Evolutionary conservation across 2,797 vertebrate species (phyloP).

Genomic region (Lepidocolaptes lacrymiger): DNA sequence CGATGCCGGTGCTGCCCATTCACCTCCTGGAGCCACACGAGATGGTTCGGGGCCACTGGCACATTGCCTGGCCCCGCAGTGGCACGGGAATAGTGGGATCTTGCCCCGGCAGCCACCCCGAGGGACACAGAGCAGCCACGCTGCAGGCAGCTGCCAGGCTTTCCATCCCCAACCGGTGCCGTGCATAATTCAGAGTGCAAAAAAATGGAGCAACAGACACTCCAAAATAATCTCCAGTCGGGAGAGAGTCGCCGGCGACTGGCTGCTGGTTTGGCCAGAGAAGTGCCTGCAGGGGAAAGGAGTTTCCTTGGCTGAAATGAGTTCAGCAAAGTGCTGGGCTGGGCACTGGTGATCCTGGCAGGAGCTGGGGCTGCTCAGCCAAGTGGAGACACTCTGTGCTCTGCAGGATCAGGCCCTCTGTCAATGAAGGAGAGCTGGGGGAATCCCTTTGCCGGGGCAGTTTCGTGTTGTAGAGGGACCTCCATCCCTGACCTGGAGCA

Average conservation of each 20-base stretch:
- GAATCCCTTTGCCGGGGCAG: not conserved
- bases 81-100: not conserved
- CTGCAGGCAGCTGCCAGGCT: constrained; percentile 5
- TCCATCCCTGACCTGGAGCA: not conserved
- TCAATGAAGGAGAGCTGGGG: not conserved
- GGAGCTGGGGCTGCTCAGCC: not conserved
- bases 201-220: constrained; percentile 12
- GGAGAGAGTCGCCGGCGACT: not conserved
- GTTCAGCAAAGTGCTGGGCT: not conserved
- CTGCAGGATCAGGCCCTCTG: not conserved
- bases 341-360: not conserved
- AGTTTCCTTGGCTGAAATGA: constrained; percentile 44
- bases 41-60: not conserved
- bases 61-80: not conserved
- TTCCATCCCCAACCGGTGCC: not conserved
- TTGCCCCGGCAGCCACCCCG: fast-evolving
- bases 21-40: not conserved
- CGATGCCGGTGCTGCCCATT: fast-evolving
- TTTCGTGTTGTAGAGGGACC: fast-evolving
- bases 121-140: not conserved
- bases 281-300: constrained; percentile 45
- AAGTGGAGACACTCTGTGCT: fast-evolving
- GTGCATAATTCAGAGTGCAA: not conserved
- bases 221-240: constrained; percentile 32
- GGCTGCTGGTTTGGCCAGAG: constrained; percentile 19